Evolutionary conservation across 2,888 invertebrate species (phyloP), one percentile per base, ranked within the genome.

Genomic region (Alitta virens): DNA sequence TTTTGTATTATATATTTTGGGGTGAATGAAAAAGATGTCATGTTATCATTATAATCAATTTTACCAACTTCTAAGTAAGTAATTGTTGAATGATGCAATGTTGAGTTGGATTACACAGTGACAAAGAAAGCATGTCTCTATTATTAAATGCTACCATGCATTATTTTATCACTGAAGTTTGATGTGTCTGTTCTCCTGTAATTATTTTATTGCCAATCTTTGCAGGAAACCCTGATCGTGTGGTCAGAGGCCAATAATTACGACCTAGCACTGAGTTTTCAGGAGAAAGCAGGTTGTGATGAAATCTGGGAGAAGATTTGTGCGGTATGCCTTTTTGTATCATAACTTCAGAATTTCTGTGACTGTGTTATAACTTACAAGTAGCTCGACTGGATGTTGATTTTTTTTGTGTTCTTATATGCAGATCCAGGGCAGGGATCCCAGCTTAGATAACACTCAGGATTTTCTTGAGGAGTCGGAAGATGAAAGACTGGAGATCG

Each of bases 231-330:
- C 43, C 86, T 99, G 75, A 99, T 99, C 82, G 99, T 99, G 27
- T 99, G 99, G 99, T 97, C 98, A 25, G 99, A 99, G 85, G 95
- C 95, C 67, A 99, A 99, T 82, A 96, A 96, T 83, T 97, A 95
- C 84, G 99, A 99, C 85, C 87, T 99, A 83, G 99, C 99, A 60
- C 86, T 99, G 75, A 98, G 98, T 86, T 99, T 99, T 86, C 99
- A 99, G 87, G 99, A 99, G 84, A 98, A 98, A 85, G 93, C 92
- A 67, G 99, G 99, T 78, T 99, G 99, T 86, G 98, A 99, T 87
- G 99, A 99, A 85, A 97, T 99, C 76, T 99, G 99, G 99, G 97
- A 97, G 80, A 97, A 97, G 85, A 99, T 99, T 79, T 99, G 99
- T 84, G 92, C 94, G 87, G 91, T 91, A 84, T 81, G 79, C 51